Conservation (phyloP, 2,888 invertebrate genomes). For the Aleiodes testaceus region DNA sequence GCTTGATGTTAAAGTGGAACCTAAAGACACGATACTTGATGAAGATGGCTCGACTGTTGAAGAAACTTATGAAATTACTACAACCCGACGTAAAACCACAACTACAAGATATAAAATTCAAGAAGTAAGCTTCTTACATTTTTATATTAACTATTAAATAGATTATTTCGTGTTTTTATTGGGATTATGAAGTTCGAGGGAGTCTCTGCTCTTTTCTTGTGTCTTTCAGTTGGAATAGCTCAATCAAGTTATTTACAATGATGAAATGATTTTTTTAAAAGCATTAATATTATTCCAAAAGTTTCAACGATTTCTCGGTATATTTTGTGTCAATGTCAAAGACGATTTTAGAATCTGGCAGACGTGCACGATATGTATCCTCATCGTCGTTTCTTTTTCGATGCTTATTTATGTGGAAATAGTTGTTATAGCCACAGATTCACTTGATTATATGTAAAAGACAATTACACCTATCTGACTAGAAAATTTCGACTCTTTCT, state of each 20-base stretch:
- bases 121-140: slow-evolving; percentile 62
- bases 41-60: slow-evolving; percentile 67
- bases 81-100: slow-evolving; percentile 68
- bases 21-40: slow-evolving; percentile 56
- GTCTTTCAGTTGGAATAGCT: not conserved
- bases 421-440: slow-evolving; percentile 45
- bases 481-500: no score
- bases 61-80: slow-evolving; percentile 70
- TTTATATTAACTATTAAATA: no score
- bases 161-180: not conserved
- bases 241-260: not conserved
- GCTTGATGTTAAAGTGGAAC: slow-evolving; percentile 43
- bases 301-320: slow-evolving; percentile 58
- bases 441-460: slow-evolving; percentile 45
- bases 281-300: not conserved
- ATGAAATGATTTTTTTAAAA: no score
- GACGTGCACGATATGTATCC: slow-evolving; percentile 50
- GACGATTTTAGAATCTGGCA: slow-evolving; percentile 70
- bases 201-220: not conserved
- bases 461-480: not conserved
- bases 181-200: not conserved
- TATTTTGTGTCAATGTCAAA: slow-evolving; percentile 69
- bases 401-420: slow-evolving; percentile 40
- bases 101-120: slow-evolving; percentile 71
- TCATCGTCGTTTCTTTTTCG: slow-evolving; percentile 30